Base-by-base conservation (phyloP, 1,140 invertebrate species). In the Brachystomella parvula region DNA sequence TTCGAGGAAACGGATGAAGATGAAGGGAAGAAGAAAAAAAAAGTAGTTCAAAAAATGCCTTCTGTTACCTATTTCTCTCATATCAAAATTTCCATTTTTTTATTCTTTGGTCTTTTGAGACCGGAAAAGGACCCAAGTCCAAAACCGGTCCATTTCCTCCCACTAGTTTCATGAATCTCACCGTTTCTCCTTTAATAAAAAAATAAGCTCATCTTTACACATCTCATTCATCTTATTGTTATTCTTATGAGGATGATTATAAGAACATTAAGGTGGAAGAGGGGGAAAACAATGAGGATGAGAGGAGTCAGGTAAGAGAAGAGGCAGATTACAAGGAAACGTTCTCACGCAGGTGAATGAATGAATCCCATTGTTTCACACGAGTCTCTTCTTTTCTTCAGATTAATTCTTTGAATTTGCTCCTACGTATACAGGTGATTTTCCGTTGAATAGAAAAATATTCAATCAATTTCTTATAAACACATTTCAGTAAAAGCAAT, bases 81-180 rank as follows among this genome's bases (percentile, higher is more conserved):
- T 64, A 69, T 66, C 64, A 69, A 66, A 69, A 65, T 65, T 65
- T 69, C 63, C 58, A 66, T 60, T 65, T 69, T 65, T 53, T 65
- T n/a, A n/a, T n/a, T n/a, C n/a, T 65, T 63, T 65, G 32, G 19
- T 61, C 60, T 59, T 59, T 21, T 31, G 61, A 58, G 67, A 59
- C 67, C 67, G 67, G 67, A 69, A 53, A 69, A 69, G 64, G 63
- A 65, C 67, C 30, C 57, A 3, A 12, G 30, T 28, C 57, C 26
- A 29, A 69, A 69, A 69, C 68, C 68, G 68, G 68, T 69, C 68
- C 64, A 69, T 69, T 69, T 69, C 68, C 68, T 69, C 57, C 61
- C 33, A 56, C 68, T 66, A 65, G 62, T 64, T 65, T 32, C 68
- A 33, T 49, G 49, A 53, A 19, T 26, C 49, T 53, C n/a, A n/a